Evolutionary conservation across 2,113 vertebrate species (phyloP), one percentile per base, ranked within the genome.

Genomic region (Arizona elegans): DNA sequence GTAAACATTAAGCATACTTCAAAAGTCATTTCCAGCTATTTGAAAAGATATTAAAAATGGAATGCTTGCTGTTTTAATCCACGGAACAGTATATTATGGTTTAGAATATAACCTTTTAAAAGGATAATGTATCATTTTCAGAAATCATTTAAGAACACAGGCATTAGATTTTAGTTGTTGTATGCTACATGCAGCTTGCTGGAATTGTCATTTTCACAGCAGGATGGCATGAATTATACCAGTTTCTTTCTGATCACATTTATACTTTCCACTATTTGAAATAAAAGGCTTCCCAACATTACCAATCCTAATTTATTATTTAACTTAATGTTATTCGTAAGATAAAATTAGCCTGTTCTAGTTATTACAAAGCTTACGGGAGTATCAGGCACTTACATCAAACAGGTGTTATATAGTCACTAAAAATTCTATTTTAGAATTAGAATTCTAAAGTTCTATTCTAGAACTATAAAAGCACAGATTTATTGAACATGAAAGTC

Each of bases 1-100:
- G 1, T 70, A 91, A 90, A 5, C 1, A 26, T 94, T 94, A 87
- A 93, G 19, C 12, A 86, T 75, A 87, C 3, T 94, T 93, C 92
- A 0, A 0, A 96, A 54, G 2, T 2, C 87, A 24, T 54, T 62
- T 4, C 23, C 89, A 93, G 4, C 33, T 53, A 21, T 87, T 70
- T 95, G 92, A 91, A 92, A 96, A 95, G 5, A 54, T 65, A 91
- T 4, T 91, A 4, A 0, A 88, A 90, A 92, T 93, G 58, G 1
- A 3, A 91, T 85, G 3, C 13, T 13, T 94, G 53, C 5, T 92
- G 19, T 17, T 96, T 93, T 92, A 94, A 91, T 90, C 59, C 23
- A 94, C 92, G 1, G 15, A 86, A 4, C 1, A 93, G 1, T n/a
- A 86, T 92, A 93, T 95, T 26, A 89, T 3, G 88, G 50, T 89